A percentile compares a stretch with the other conserved stretches of the same genome.
Conservation (phyloP, 1,140 invertebrate species). For the Pseudobourletiella spinata region DNA sequence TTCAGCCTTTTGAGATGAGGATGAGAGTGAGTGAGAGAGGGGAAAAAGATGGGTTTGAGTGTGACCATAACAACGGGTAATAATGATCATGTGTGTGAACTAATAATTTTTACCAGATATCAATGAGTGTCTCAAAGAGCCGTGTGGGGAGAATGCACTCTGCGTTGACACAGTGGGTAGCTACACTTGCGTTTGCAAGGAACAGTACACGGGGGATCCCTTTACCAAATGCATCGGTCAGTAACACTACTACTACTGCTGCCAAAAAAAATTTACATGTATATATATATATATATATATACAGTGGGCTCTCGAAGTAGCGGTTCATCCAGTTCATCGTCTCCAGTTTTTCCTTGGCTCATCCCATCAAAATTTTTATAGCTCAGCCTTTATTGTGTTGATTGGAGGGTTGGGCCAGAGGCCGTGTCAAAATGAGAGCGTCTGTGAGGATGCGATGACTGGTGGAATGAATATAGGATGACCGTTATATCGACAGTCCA, state of each 20-base stretch:
- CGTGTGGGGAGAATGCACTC: constrained; percentile 71
- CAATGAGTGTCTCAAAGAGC: constrained; percentile 76
- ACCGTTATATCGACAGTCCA: too few relatives aligned
- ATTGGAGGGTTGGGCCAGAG: too few relatives aligned
- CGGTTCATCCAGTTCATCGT: too few relatives aligned
- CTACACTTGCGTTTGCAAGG: constrained; percentile 69
- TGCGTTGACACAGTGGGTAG: constrained; percentile 80
- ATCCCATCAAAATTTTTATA: too few relatives aligned
- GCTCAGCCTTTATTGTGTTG: too few relatives aligned
- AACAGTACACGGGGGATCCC: constrained; percentile 62
- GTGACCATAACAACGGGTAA: background rate
- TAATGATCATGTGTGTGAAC: background rate
- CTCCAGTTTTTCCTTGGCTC: too few relatives aligned
- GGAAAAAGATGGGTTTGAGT: background rate
- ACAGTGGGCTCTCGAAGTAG: too few relatives aligned
- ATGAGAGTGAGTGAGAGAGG: background rate
- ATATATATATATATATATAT: background rate
- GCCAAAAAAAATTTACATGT: background rate
- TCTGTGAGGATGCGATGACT: too few relatives aligned
- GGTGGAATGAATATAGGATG: too few relatives aligned
- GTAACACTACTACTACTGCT: constrained; percentile 30
- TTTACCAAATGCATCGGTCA: constrained; percentile 63
- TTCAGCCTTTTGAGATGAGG: background rate
- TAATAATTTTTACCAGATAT: constrained; percentile 54
- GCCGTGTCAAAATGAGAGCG: too few relatives aligned